These are phyloP conservation scores for Cybosia mesomella DNA, from an alignment of 2,888 invertebrate species.

Conservation along the genomic window DNA sequence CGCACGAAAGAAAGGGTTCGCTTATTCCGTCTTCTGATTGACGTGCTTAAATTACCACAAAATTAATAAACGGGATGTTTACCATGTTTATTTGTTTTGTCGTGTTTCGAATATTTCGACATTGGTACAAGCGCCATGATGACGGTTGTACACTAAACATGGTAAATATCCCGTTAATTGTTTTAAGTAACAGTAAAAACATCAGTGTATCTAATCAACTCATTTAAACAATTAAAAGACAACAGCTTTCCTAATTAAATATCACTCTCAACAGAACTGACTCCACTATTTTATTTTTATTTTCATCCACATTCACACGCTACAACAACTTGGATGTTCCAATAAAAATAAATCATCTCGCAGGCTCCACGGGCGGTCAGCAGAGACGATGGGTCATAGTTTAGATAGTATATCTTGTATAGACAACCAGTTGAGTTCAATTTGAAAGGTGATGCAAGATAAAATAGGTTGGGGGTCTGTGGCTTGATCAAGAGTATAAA, in stretches of 20 bases:
- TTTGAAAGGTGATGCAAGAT: conserved; percentile 32
- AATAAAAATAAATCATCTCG: conserved; percentile 46
- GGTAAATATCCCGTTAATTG: no score
- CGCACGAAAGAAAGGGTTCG: no score
- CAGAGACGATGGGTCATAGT: conserved; percentile 39
- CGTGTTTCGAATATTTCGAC: no score
- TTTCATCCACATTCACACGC: conserved; percentile 13
- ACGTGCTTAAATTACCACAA: no score
- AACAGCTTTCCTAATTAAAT: background rate
- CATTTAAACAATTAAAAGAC: background rate
- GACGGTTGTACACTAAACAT: no score
- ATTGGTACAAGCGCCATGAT: no score
- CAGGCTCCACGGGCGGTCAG: conserved; percentile 38
- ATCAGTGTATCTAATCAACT: background rate
- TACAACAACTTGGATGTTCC: conserved; percentile 3
- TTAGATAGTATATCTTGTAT: conserved; percentile 39
- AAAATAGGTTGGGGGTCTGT: conserved; percentile 19
- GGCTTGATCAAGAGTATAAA: background rate
- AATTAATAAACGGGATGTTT: no score
- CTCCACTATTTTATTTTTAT: background rate
- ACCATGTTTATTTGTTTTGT: no score
- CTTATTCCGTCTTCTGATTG: no score
- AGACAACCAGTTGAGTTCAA: conserved; percentile 49
- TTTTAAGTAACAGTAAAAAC: no score
- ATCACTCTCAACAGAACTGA: background rate